phyloP scores from a whole-genome alignment of 2,113 vertebrate species.

The Turdus rufiventris region DNA sequence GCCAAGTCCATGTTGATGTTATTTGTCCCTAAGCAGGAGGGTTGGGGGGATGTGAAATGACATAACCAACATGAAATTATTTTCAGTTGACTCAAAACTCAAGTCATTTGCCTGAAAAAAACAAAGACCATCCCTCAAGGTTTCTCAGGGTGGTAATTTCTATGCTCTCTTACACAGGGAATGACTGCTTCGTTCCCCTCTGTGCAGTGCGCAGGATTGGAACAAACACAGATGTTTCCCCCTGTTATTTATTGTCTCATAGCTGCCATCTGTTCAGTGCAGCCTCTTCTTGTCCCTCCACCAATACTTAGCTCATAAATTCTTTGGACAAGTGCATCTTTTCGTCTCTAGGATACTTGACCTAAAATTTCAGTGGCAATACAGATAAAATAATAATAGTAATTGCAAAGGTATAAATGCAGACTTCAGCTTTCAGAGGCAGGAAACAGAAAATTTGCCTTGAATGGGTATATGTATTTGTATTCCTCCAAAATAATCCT shows the following conservation, averaged over 20 bases:
- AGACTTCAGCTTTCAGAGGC: not conserved
- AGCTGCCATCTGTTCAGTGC: not conserved
- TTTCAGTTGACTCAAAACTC: not conserved
- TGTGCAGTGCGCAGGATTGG: not conserved
- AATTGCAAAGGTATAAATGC: not conserved
- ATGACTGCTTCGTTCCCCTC: not conserved
- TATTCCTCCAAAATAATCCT: not conserved
- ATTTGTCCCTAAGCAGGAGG: not conserved
- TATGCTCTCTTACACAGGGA: not conserved
- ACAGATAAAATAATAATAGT: not conserved
- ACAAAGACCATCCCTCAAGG: not conserved
- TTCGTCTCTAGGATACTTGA: not conserved
- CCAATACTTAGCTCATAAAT: not conserved
- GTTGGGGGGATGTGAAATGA: not conserved
- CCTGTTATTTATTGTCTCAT: conserved; percentile 12
- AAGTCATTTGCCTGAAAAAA: not conserved
- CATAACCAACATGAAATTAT: not conserved
- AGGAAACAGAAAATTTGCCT: not conserved
- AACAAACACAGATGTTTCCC: conserved; percentile 38
- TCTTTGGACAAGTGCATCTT: not conserved
- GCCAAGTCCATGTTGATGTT: not conserved
- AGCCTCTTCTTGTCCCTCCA: not conserved
- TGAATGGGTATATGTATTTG: not conserved
- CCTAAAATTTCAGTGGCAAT: not conserved
- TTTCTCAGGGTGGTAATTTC: conserved; percentile 4